These are phyloP conservation scores for Panthera leo DNA, from an alignment of 2,113 vertebrate species.

Conservation along the genomic window DNA sequence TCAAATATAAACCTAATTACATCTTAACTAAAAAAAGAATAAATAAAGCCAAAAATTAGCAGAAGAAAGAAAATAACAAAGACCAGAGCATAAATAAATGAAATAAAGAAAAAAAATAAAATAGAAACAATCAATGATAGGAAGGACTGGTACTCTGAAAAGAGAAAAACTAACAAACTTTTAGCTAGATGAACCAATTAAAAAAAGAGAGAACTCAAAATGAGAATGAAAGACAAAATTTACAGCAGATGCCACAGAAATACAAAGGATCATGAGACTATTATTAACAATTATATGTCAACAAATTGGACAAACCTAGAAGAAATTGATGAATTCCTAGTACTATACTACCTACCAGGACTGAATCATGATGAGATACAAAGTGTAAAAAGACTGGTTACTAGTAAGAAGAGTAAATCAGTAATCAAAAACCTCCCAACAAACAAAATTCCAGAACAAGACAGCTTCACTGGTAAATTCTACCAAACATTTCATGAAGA, in stretches of 20 bases:
- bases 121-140: not conserved
- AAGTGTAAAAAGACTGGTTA: not conserved
- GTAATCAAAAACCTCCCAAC: not conserved
- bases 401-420: not conserved
- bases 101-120: not conserved
- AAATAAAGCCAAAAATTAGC: not conserved
- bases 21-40: not conserved
- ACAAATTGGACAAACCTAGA: not conserved
- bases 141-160: not conserved
- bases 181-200: not conserved
- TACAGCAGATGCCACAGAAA: not conserved
- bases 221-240: not conserved
- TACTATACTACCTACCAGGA: not conserved
- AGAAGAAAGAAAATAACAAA: not conserved
- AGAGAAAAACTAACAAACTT: not conserved
- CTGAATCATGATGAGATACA: not conserved
- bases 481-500: not conserved
- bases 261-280: not conserved
- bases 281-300: not conserved
- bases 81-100: not conserved
- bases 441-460: not conserved
- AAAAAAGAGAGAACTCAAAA: not conserved
- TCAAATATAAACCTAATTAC: not conserved
- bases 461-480: not conserved
- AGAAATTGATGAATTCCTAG: not conserved